Evolutionary conservation across 2,888 invertebrate genomes (phyloP).

Genomic region (Furcula furcula): DNA sequence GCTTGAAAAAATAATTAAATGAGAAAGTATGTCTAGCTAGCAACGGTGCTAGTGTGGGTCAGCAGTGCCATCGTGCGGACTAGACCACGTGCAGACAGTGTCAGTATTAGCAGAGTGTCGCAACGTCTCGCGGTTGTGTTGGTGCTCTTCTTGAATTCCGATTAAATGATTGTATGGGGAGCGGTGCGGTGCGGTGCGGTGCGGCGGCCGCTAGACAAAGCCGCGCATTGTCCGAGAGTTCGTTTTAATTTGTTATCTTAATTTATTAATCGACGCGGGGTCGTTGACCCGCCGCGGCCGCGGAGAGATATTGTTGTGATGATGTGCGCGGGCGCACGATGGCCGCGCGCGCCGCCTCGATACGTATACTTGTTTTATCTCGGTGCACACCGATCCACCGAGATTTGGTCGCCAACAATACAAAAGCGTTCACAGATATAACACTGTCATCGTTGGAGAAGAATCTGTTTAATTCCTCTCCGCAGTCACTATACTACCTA

Average conservation of each 20-base stretch:
- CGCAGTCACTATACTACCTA: no score
- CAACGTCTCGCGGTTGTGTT: neutral
- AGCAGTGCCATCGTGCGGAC: no score
- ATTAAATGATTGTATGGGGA: neutral
- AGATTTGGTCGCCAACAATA: neutral
- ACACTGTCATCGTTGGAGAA: no score
- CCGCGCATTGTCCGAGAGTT: constrained; percentile 41
- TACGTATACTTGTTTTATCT: neutral
- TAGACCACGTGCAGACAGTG: no score
- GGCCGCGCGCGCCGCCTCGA: constrained; percentile 9
- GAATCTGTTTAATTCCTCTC: no score
- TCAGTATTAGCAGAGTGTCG: no score
- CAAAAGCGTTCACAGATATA: neutral
- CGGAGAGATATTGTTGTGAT: constrained; percentile 9
- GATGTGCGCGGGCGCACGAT: constrained; percentile 16
- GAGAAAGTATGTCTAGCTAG: no score
- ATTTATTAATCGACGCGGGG: constrained; percentile 54
- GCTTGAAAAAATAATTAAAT: no score
- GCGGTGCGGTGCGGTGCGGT: constrained; percentile 1
- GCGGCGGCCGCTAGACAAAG: constrained; percentile 32
- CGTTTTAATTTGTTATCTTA: constrained; percentile 64
- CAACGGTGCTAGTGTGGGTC: no score
- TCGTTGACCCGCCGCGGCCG: constrained; percentile 6
- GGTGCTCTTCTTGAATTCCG: neutral
- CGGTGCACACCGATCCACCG: neutral